Percentiles rank a stretch among this genome's conserved stretches.
Evolutionary conservation across 2,113 vertebrate species (phyloP).

Genomic region (Catharus bicknelli): DNA sequence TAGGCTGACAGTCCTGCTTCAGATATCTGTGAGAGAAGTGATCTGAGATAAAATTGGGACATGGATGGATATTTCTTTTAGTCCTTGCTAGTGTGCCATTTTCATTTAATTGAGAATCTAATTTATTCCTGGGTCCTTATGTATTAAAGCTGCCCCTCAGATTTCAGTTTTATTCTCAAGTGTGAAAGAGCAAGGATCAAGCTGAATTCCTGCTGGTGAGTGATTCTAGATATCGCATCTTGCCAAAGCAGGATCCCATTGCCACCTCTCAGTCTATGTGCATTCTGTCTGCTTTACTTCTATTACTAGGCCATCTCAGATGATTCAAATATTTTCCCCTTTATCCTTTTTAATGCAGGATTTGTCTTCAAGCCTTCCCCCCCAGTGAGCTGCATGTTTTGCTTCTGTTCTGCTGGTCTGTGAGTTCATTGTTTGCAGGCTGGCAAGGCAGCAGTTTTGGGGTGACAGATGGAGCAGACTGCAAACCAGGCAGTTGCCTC

Average conservation of each 20-base stretch:
- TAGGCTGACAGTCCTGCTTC: background rate
- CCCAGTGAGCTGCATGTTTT: background rate
- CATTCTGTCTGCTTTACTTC: background rate
- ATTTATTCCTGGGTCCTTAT: background rate
- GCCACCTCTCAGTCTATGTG: background rate
- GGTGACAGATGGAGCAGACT: slow-evolving; percentile 59
- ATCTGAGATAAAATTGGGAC: background rate
- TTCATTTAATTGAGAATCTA: background rate
- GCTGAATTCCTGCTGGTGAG: background rate
- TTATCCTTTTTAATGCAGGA: background rate
- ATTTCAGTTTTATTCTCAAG: background rate
- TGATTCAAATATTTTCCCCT: background rate
- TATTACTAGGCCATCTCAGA: background rate
- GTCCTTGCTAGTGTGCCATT: background rate
- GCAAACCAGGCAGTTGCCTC: slow-evolving; percentile 44
- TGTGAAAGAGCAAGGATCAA: background rate
- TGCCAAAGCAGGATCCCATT: background rate
- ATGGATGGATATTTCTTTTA: background rate
- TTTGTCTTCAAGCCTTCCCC: background rate
- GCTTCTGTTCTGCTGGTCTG: slow-evolving; percentile 12
- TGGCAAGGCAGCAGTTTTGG: slow-evolving; percentile 47
- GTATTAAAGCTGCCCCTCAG: background rate
- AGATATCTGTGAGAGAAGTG: background rate
- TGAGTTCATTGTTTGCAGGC: slow-evolving; percentile 40
- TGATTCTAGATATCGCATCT: background rate